Evolutionary conservation across 1,140 invertebrate species (phyloP).

Genomic region (Gonatopus flavifemur): DNA sequence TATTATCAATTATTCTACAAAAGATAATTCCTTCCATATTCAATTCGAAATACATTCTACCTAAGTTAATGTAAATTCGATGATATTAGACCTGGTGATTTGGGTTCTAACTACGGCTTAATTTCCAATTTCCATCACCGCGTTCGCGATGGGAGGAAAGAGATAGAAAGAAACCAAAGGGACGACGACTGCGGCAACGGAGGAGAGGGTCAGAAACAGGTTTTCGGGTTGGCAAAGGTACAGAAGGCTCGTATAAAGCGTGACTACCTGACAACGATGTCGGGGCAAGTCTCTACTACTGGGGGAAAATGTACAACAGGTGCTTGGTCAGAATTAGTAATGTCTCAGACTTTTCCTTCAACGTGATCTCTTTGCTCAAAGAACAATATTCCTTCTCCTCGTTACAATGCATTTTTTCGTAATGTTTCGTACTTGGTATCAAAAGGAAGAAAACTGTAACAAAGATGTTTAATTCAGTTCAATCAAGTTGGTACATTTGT

Average conservation of each 20-base stretch:
- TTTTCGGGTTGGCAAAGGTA: slow-evolving; percentile 42
- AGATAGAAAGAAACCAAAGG: slow-evolving; percentile 1
- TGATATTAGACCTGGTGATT: no score
- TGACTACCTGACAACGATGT: slow-evolving; percentile 49
- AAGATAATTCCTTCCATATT: no score
- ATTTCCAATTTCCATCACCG: slow-evolving; percentile 40
- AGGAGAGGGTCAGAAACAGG: slow-evolving; percentile 33
- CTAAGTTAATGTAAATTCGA: no score
- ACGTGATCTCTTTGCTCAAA: no score
- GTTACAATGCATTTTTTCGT: no score
- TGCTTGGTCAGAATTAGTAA: slow-evolving; percentile 49
- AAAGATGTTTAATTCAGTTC: no score
- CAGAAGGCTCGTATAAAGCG: slow-evolving; percentile 33
- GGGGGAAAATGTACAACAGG: slow-evolving; percentile 49
- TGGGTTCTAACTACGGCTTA: slow-evolving; percentile 31
- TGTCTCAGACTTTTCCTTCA: slow-evolving; percentile 23
- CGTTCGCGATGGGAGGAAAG: slow-evolving; percentile 11
- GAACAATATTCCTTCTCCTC: no score
- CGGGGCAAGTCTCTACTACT: slow-evolving; percentile 28
- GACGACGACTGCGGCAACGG: slow-evolving; percentile 8
- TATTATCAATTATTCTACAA: no score
- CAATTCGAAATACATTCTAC: no score
- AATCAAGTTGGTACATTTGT: no score
- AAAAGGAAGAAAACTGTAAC: no score
- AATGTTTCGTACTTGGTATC: no score